Evolutionary conservation across 2,888 invertebrate species (phyloP), one percentile per base, ranked within the genome.

Genomic region (Bhutanitis thaidina): DNA sequence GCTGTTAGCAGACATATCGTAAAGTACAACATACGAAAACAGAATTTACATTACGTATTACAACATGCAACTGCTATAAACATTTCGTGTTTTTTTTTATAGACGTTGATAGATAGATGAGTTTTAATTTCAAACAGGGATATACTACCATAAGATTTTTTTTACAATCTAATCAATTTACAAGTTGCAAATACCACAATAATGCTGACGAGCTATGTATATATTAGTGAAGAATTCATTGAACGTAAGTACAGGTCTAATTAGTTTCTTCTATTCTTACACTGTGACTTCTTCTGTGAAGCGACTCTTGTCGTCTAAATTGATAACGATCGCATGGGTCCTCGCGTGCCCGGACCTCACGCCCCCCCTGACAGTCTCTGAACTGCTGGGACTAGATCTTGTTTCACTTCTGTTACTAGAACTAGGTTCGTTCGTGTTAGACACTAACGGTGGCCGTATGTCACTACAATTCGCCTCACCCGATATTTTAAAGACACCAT

Each of bases 281-380:
- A 95, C 95, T 43, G 94, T 95, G 57, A 95, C 94, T 78, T 95
- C 95, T 77, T 95, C 95, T 38, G 94, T 94, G 77, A 94, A 95
- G 65, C 94, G 91, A 76, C 93, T 94, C 69, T 94, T 94, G 79
- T 95, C 95, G 71, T 95, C 94, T 65, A 95, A 83, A 78, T 95
- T 95, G 60, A 95, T 94, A 62, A 95, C 93, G 67, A 95, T 94
- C n/a, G 94, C 93, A 66, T 93, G 94, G 55, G 94, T 94, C 67
- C 92, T 90, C 10, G 93, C 93, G 64, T 94, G 94, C 0, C 93
- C 94, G 7, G 94, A 93, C 37, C 83, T 69, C 0, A 88, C 81
- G 50, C 82, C 84, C 12, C 46, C 40, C 55, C 70, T 74, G 8
- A 83, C 71, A 16, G 84, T 80, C 48, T 83, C 88, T 20, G 79